These are phyloP conservation scores for Romanogobio albipinnatus DNA, from an alignment of 2,113 vertebrate genomes.

Conservation along the genomic window DNA sequence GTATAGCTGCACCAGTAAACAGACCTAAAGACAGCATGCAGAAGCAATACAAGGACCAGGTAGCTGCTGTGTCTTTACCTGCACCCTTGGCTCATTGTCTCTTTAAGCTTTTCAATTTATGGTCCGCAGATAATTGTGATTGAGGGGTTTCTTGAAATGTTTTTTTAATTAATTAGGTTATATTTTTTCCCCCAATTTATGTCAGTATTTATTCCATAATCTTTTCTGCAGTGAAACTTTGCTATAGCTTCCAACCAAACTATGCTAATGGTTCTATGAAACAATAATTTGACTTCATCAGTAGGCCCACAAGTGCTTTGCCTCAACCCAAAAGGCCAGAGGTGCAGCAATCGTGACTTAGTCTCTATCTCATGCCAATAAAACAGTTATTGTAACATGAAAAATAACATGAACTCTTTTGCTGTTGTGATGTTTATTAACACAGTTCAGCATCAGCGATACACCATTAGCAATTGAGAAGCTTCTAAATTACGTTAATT, in stretches of 20 bases:
- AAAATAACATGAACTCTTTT: neutral
- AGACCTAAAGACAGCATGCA: neutral
- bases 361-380: neutral
- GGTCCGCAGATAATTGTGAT: neutral
- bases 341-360: neutral
- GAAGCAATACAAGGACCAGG: neutral
- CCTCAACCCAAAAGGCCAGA: neutral
- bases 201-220: neutral
- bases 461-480: neutral
- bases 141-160: neutral
- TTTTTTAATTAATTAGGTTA: neutral
- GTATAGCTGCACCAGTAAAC: slow-evolving; percentile 56
- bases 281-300: neutral
- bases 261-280: neutral
- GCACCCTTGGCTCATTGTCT: neutral
- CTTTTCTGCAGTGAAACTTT: neutral
- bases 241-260: neutral
- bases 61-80: slow-evolving; percentile 19
- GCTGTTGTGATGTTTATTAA: neutral
- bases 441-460: neutral
- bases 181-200: neutral
- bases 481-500: neutral
- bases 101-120: neutral
- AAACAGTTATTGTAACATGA: neutral
- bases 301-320: neutral